Conservation (phyloP, 2,797 vertebrate genomes). For the Gadopsis marmoratus region DNA sequence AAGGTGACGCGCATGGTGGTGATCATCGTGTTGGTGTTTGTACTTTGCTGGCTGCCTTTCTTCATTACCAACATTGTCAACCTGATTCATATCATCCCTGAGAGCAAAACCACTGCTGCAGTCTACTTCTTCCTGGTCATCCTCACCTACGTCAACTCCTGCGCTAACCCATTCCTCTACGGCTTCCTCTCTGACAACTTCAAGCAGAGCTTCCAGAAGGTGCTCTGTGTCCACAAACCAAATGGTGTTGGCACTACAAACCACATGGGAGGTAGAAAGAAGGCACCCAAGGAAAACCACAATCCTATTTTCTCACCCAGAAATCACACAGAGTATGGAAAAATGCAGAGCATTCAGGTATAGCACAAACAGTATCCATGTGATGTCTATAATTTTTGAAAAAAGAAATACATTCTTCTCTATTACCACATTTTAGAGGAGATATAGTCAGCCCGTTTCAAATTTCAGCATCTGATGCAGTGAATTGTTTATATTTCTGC, state of each 20-base stretch:
- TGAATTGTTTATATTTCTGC: not conserved
- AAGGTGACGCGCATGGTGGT: constrained; percentile 97
- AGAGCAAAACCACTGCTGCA: constrained; percentile 80
- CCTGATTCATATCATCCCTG: constrained; percentile 89
- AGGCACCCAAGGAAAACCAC: constrained; percentile 68
- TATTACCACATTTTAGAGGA: not conserved
- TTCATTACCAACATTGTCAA: constrained; percentile 93
- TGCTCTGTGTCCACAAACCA: constrained; percentile 82
- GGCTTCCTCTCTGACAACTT: constrained; percentile 95
- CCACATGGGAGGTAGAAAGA: not conserved
- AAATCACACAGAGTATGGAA: constrained; percentile 77
- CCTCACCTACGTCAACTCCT: constrained; percentile 95
- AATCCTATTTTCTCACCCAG: constrained; percentile 68
- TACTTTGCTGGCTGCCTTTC: constrained; percentile 95
- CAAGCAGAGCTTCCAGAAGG: constrained; percentile 88
- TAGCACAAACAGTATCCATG: not conserved
- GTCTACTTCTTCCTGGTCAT: constrained; percentile 92
- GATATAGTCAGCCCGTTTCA: not conserved
- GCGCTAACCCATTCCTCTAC: constrained; percentile 94
- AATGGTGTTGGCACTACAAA: constrained; percentile 54
- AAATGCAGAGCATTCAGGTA: constrained; percentile 85
- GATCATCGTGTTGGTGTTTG: constrained; percentile 93
- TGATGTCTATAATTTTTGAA: not conserved
- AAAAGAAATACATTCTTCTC: not conserved
- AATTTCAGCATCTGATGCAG: not conserved